Evolutionary conservation across 2,113 vertebrate species (phyloP), one percentile per base, ranked within the genome.

Genomic region (Leptodactylus fuscus): DNA sequence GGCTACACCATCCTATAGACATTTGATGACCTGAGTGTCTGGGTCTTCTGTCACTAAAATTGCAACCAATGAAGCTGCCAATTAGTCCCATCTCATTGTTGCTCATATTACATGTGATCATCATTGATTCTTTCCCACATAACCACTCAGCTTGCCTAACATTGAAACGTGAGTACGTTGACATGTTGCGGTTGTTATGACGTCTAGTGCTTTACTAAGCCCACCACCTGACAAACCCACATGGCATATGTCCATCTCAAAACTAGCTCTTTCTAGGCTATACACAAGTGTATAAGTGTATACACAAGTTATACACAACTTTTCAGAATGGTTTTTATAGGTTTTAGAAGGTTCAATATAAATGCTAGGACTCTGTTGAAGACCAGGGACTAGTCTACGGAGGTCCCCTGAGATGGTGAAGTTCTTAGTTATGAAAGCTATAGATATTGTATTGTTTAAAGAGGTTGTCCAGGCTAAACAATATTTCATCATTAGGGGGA

Each of bases 141-240:
- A 46, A 48, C 60, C 18, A 2, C 22, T 34, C 29, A 24, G 13
- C 60, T 81, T 81, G 60, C 27, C 18, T 69, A 12, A 70, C 13
- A 32, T 48, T 38, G 81, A 82, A 82, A 82, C 67, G 41, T 73
- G 81, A 82, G 81, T 11, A 73, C 32, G 2, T 51, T 41, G 36
- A 36, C 65, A 53, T 53, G 65, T 55, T 55, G 20, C 67, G 73
- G 46, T 82, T 71, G 67, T 53, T 71, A 38, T 55, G 32, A 34
- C 18, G 18, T 32, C 67, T 49, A 32, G 6, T 41, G 49, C 49
- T 82, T 13, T 41, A 34, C 22, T 48, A 32, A 22, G 79, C 16
- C 32, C 48, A 58, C 49, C 81, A 82, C 81, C 81, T 82, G 81
- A 34, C 49, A 36, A 27, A 44, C 71, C 46, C 41, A 10, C 24